Base-by-base conservation (phyloP, 2,888 invertebrate species). In the Microdon myrmicae region DNA sequence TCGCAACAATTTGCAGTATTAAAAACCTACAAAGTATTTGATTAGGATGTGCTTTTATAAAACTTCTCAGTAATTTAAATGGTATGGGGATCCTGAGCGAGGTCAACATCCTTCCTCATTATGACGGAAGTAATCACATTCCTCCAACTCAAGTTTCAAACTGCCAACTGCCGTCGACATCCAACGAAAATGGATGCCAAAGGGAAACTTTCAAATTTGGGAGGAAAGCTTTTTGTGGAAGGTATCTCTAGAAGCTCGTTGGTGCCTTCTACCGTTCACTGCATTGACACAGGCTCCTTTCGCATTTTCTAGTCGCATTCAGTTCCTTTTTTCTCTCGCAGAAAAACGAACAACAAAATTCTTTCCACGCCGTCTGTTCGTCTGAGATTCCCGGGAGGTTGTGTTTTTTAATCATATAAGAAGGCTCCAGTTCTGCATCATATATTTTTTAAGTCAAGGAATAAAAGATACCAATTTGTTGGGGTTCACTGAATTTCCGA, bases 241-340 rank as follows among this genome's bases (percentile, higher is more conserved):
- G 26, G 13, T 8, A 47, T 39, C 19, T 35, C n/a, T n/a, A n/a
- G n/a, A n/a, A 22, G 20, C 22, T 16, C 7, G 14, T n/a, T n/a
- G 20, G 19, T 41, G 20, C 29, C 44, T 48, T 39, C 45, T 17
- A 41, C 35, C 34, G 37, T 32, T 16, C 37, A 43, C 41, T 56
- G 53, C 58, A 38, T 29, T 43, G 48, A 37, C 47, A 64, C 64
- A 53, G n/a, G n/a, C 43, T 38, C 51, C 45, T 58, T 37, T 41
- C 47, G 58, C 41, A 53, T 38, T 38, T 53, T 38, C 31, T 29
- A 14, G 6, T 22, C 22, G 45, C 34, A 35, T 53, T 48, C 48
- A 66, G 59, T 39, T 44, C 48, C 34, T 44, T 38, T 54, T 58
- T 38, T 54, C 59, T 43, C 38, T 7, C 13, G 13, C n/a, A 28